Percentiles rank a stretch among this genome's conserved stretches.
These are phyloP conservation scores for Drosophila guanche DNA, from an alignment of 1,140 invertebrate species.

Conservation along the genomic window DNA sequence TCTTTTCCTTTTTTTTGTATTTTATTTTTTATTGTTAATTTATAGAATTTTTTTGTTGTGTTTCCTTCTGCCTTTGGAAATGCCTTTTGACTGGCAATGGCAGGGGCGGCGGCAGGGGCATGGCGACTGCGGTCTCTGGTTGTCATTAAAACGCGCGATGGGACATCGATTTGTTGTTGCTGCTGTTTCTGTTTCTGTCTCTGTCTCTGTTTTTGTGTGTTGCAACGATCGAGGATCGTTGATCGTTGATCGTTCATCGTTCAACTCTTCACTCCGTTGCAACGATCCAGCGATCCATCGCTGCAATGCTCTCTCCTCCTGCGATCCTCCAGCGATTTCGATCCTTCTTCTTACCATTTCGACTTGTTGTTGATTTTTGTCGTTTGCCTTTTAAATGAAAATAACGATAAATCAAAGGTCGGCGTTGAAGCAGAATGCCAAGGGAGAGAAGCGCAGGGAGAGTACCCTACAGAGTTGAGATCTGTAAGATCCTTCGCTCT, in stretches of 20 bases:
- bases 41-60: constrained; percentile 72
- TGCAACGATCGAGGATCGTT: constrained; percentile 35
- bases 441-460: neutral
- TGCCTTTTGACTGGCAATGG: constrained; percentile 61
- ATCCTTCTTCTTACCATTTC: constrained; percentile 14
- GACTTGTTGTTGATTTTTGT: constrained; percentile 71
- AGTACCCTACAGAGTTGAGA: constrained; percentile 28
- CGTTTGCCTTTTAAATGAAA: constrained; percentile 81
- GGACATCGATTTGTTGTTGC: constrained; percentile 68
- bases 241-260: constrained; percentile 2
- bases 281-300: no score
- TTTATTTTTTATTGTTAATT: constrained; percentile 75
- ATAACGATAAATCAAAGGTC: constrained; percentile 80
- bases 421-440: constrained; percentile 27
- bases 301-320: neutral
- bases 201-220: constrained; percentile 41
- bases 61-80: constrained; percentile 48
- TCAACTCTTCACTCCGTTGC: no score
- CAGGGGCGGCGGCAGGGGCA: no score
- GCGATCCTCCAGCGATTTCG: constrained; percentile 1
- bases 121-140: constrained; percentile 32
- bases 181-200: constrained; percentile 27
- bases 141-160: constrained; percentile 81
- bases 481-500: constrained; percentile 18
- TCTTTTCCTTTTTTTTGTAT: constrained; percentile 17